Conservation (phyloP, 2,797 vertebrate species). For the Lithobates sylvaticus region DNA sequence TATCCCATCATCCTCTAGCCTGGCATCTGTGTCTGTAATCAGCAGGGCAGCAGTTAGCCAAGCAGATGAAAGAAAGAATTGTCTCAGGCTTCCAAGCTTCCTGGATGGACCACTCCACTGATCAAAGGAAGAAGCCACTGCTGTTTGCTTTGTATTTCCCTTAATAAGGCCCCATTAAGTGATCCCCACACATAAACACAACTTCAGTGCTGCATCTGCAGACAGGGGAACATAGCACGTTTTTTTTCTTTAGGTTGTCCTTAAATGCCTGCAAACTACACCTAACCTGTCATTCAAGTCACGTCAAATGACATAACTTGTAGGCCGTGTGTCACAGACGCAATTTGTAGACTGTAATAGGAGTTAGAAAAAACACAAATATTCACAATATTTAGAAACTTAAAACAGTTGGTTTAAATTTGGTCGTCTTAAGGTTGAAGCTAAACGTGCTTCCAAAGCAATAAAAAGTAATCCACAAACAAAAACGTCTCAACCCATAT, state of each 20-base stretch:
- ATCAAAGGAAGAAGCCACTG: conserved; percentile 67
- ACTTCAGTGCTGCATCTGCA: background rate
- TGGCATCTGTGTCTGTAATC: conserved; percentile 71
- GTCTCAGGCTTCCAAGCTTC: conserved; percentile 66
- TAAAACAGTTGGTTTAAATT: background rate
- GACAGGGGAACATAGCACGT: background rate
- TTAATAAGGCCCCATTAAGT: conserved; percentile 68
- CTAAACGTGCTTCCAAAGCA: background rate
- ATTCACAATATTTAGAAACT: background rate
- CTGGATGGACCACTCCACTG: conserved; percentile 69
- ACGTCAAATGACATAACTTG: conserved; percentile 23
- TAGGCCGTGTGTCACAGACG: background rate
- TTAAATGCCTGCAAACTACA: conserved; percentile 28
- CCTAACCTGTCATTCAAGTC: conserved; percentile 4
- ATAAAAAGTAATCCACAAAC: background rate
- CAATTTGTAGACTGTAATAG: background rate
- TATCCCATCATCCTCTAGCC: conserved; percentile 48
- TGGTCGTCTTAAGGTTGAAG: background rate
- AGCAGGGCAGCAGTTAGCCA: conserved; percentile 64
- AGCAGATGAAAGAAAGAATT: conserved; percentile 70
- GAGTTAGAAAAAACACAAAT: background rate
- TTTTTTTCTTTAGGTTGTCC: conserved; percentile 4
- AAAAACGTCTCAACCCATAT: background rate
- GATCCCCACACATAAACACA: conserved; percentile 56
- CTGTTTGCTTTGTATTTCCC: conserved; percentile 65